Conservation (phyloP, 1,140 invertebrate genomes). For the Potamilus streckersoni region DNA sequence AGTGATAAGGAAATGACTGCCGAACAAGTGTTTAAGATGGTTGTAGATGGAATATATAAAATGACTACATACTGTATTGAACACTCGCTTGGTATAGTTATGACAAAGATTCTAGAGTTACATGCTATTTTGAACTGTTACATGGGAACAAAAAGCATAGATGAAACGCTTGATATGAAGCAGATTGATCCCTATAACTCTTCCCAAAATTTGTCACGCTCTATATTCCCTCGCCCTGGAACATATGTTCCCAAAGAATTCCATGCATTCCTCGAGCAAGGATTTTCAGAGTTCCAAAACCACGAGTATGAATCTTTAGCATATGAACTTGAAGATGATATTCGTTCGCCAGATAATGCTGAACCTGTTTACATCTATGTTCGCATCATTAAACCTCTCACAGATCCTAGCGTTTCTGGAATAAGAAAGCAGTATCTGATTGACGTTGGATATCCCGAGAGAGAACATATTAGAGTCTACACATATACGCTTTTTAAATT, state of each 20-base stretch:
- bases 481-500: constrained; percentile 43
- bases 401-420: too few species aligned
- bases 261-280: constrained; percentile 15
- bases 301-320: constrained; percentile 44
- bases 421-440: too few species aligned
- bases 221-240: constrained; percentile 14
- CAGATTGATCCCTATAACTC: constrained; percentile 2
- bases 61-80: too few species aligned
- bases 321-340: constrained; percentile 48
- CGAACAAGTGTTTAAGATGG: too few species aligned
- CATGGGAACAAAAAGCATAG: neutral
- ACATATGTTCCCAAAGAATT: constrained; percentile 16
- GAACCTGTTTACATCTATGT: constrained; percentile 21
- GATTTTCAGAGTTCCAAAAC: constrained; percentile 21
- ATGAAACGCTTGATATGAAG: neutral
- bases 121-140: too few species aligned
- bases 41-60: too few species aligned
- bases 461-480: neutral
- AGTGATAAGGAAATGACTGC: too few species aligned
- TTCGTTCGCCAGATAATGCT: neutral
- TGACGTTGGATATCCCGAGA: too few species aligned
- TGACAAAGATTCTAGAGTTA: too few species aligned
- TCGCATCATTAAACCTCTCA: neutral
- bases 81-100: too few species aligned
- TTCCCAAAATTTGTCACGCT: neutral